Evolutionary conservation across 2,113 vertebrate genomes (phyloP), one percentile per base, ranked within the genome.

Genomic region (Chaetodon trifascialis): DNA sequence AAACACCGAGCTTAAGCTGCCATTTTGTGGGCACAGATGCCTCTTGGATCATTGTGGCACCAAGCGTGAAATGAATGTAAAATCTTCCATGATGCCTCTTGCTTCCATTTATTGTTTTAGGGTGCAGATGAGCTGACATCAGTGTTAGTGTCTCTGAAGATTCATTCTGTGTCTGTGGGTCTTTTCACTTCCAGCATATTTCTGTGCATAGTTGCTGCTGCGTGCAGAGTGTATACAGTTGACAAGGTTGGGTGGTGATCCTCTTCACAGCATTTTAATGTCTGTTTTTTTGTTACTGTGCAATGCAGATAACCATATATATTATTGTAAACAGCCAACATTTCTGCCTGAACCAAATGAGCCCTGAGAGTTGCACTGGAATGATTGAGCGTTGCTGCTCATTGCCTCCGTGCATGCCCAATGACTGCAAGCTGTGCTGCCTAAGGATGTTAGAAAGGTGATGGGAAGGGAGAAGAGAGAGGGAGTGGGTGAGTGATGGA

Each of bases 1-100:
- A 73, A 74, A 69, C 67, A 40, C 80, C 47, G 38, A 73, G 87
- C 77, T 66, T 93, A 87, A 89, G 89, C 84, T 92, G 84, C 89
- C 91, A 90, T 90, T 92, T 91, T 89, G 83, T 89, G 86, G 80
- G 89, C 84, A 88, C 85, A 93, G 86, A 93, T 91, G 86, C 84
- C 86, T 92, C 16, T 84, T 87, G 89, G 93, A 92, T 92, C 89
- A 76, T 91, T 89, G 90, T 86, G 82, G 87, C 85, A 63, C 80
- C 83, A 87, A 93, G 86, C 90, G 84, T 92, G 87, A 91, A 92
- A 93, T 93, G 63, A 94, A 93, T 90, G 82, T 86, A 92, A 92
- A 90, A 92, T 91, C 82, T 84, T 77, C 84, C 70, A 83, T 73
- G 87, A 91, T 86, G 86, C 82, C 71, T 85, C 76, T 77, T 83